Conservation (phyloP, 2,113 vertebrate genomes). For the Dipodomys merriami region DNA sequence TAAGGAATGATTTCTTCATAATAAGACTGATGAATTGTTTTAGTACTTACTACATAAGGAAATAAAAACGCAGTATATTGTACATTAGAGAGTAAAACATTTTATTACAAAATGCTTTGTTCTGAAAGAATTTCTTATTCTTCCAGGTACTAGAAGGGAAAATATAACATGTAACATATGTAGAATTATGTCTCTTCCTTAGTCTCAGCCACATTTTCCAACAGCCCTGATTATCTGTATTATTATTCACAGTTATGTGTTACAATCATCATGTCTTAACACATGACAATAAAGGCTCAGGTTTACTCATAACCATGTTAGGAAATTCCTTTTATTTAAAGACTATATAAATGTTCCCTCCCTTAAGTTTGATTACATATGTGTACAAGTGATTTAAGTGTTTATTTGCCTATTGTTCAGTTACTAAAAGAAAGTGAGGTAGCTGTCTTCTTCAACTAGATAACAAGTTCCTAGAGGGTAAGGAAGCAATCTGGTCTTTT, state of each 20-base stretch:
- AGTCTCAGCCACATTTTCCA: neutral
- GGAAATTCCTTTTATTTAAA: neutral
- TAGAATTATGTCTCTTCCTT: neutral
- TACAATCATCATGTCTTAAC: neutral
- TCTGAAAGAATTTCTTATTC: neutral
- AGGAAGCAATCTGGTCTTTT: neutral
- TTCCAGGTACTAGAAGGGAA: neutral
- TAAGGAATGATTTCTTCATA: conserved; percentile 22
- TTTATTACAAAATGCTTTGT: conserved; percentile 25
- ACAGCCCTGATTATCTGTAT: neutral
- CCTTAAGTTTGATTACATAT: neutral
- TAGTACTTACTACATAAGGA: conserved; percentile 25
- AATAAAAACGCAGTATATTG: neutral
- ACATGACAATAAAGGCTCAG: neutral
- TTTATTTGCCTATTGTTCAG: neutral
- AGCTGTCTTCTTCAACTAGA: neutral
- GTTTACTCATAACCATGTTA: neutral
- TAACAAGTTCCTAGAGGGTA: neutral
- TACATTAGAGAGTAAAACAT: conserved; percentile 4
- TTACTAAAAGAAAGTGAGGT: neutral
- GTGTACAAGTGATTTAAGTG: neutral
- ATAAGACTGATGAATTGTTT: neutral
- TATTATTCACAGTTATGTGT: neutral
- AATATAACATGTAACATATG: neutral
- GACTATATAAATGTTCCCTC: neutral